Evolutionary conservation across 2,888 invertebrate species (phyloP), one percentile per base, ranked within the genome.

Genomic region (Trachelus iudaicus): DNA sequence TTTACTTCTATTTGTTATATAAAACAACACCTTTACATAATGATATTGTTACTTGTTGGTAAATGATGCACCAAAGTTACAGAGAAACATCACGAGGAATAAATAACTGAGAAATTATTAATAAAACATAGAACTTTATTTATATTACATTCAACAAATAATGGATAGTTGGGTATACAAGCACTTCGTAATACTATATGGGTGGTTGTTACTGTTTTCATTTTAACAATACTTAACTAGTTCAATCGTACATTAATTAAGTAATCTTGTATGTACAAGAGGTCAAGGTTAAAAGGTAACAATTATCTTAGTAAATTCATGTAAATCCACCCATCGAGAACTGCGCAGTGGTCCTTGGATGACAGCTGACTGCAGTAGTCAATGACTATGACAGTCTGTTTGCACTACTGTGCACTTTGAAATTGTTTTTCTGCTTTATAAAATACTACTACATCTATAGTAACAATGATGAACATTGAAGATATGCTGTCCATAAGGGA

Each of bases 121-220:
- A 86, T 88, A 87, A 89, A 90, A 89, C 88, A 89, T 89, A 89
- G 87, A 89, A 81, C 85, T 90, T 90, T 89, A 89, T 89, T 89
- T 85, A 84, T 85, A 82, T 86, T 88, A 89, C 87, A 89, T 85
- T 89, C 85, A 89, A 90, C 88, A 89, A 89, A 89, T 89, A 87
- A 86, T 87, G 82, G 81, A 80, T 87, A 82, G 80, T 40, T 83
- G 86, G 83, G 83, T 88, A 85, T 88, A 85, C 82, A 86, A 87
- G 85, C 88, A 86, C 84, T 85, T 85, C 69, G 23, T 76, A 30
- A 75, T 73, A 69, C 75, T 73, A 76, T 4, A 69, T 15, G 79
- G 80, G 81, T 83, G 81, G 81, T 84, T 77, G 37, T 80, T 82
- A 84, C 82, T 77, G 76, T 82, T 81, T 79, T 75, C 56, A 74